These are phyloP conservation scores for Auanema sp. DNA, from an alignment of 2,888 invertebrate species.

Conservation along the genomic window DNA sequence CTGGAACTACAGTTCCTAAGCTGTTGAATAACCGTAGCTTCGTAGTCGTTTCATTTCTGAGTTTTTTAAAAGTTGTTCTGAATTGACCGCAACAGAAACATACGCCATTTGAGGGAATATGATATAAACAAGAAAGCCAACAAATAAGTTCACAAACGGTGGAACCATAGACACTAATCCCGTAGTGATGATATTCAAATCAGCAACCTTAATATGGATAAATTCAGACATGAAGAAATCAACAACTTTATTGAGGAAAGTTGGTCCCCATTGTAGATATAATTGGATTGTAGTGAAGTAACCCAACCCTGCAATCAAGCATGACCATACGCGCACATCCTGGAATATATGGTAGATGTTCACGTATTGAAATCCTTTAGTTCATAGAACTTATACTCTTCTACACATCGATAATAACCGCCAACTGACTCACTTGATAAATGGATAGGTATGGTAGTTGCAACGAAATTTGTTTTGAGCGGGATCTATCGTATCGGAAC, in stretches of 20 bases:
- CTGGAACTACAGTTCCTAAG: conserved; percentile 36
- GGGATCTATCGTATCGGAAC: conserved; percentile 35
- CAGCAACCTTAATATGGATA: conserved; percentile 22
- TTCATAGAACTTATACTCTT: neutral
- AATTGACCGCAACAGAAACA: neutral
- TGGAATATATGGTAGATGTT: neutral
- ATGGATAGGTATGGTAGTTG: conserved; percentile 47
- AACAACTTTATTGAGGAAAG: conserved; percentile 40
- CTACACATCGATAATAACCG: too few relatives aligned
- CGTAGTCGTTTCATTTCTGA: conserved; percentile 31
- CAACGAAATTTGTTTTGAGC: conserved; percentile 37
- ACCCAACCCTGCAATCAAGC: conserved; percentile 39
- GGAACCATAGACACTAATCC: neutral
- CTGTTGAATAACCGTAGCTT: conserved; percentile 45
- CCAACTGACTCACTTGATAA: conserved; percentile 34
- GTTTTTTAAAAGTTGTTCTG: neutral
- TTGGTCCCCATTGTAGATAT: conserved; percentile 42
- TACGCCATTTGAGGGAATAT: conserved; percentile 1
- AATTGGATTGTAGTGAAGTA: conserved; percentile 46
- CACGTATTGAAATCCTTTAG: neutral
- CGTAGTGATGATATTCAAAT: conserved; percentile 14
- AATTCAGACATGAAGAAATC: too few relatives aligned
- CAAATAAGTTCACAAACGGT: neutral
- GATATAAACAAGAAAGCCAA: neutral
- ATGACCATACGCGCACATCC: conserved; percentile 40